Conservation (phyloP, 2,113 vertebrate genomes). For the Sinocyclocheilus anshuiensis region DNA sequence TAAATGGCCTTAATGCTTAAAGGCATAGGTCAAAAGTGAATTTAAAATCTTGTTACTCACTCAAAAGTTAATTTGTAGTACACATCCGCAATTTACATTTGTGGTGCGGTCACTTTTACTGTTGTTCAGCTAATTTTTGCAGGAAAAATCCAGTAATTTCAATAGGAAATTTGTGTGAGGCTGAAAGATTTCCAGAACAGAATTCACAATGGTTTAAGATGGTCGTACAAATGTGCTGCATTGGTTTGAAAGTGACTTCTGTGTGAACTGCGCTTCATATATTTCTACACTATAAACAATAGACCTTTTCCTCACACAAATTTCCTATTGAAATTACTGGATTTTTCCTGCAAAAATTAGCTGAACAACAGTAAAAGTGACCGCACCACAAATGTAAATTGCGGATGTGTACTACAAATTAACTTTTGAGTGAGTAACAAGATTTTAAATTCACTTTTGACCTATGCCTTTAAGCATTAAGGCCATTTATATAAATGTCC, state of each 20-base stretch:
- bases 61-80: not conserved
- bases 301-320: no score
- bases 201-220: not conserved
- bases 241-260: not conserved
- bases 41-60: not conserved
- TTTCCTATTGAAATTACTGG: not conserved
- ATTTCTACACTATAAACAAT: not conserved
- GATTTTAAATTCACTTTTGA: no score
- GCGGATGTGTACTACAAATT: not conserved
- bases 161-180: no score
- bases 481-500: not conserved
- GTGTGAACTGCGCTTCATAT: not conserved
- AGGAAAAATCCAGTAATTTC: not conserved
- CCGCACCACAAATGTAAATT: not conserved
- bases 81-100: not conserved
- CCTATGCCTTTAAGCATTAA: no score
- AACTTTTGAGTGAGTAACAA: not conserved
- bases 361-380: not conserved
- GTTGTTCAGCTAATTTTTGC: not conserved
- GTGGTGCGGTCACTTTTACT: not conserved
- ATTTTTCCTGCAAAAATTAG: not conserved
- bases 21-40: no score
- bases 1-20: not conserved
- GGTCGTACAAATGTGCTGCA: not conserved
- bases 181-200: no score